Evolutionary conservation across 2,888 invertebrate genomes (phyloP).

Genomic region (Caradrina kadenii): DNA sequence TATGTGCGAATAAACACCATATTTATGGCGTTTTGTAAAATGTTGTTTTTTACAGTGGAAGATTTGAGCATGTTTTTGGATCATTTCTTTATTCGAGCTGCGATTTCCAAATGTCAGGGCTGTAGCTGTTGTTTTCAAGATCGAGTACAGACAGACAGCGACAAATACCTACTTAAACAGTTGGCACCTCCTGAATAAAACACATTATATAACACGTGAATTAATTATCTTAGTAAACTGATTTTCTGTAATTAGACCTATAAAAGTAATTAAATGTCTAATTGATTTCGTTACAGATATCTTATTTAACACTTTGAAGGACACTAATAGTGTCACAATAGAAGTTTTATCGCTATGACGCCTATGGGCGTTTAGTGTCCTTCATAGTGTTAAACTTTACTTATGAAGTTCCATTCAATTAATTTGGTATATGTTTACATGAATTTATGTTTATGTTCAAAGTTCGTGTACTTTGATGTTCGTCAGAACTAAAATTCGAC

Average conservation of each 20-base stretch:
- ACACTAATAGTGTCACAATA: no score
- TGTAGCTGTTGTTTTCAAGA: background rate
- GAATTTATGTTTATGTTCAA: constrained; percentile 29
- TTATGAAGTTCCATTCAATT: background rate
- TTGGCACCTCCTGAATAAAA: no score
- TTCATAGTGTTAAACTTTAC: no score
- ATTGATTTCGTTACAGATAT: constrained; percentile 1
- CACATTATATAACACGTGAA: background rate
- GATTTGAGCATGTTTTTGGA: background rate
- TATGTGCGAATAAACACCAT: constrained; percentile 60
- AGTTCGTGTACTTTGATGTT: constrained; percentile 16
- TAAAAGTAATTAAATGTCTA: constrained; percentile 1
- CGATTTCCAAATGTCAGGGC: background rate
- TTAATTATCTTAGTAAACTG: constrained; percentile 8
- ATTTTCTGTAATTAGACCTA: background rate
- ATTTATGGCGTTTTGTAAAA: constrained; percentile 8
- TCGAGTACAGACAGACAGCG: background rate
- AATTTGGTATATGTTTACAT: constrained; percentile 3
- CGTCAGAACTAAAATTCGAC: background rate
- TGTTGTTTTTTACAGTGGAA: constrained; percentile 13
- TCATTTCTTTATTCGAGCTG: background rate
- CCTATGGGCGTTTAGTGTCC: no score
- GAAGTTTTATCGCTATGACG: no score
- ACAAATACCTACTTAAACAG: no score
- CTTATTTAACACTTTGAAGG: no score